phyloP scores from a whole-genome alignment of 2,113 vertebrate genomes.

The Corydoras maculifer region DNA sequence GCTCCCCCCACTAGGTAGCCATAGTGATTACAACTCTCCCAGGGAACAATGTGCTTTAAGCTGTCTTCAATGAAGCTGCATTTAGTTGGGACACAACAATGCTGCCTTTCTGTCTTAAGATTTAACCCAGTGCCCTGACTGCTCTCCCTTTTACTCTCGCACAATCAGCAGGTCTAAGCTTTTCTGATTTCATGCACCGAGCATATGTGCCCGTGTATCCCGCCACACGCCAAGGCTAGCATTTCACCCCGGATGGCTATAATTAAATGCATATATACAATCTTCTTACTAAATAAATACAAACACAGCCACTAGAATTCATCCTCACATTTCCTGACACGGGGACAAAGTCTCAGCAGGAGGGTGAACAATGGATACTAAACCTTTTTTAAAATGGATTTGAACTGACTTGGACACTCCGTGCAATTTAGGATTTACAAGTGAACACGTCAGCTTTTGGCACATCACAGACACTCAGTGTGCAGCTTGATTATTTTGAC shows the following conservation, averaged over 20 bases:
- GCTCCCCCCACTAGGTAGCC: slow-evolving; percentile 43
- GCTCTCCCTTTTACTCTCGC: slow-evolving; percentile 9
- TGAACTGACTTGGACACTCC: slow-evolving; percentile 17
- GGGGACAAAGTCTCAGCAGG: background rate
- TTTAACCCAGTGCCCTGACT: slow-evolving; percentile 23
- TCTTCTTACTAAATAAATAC: slow-evolving; percentile 13
- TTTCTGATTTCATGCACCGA: slow-evolving; percentile 8
- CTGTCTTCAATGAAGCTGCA: slow-evolving; percentile 43
- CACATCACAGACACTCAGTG: slow-evolving; percentile 4
- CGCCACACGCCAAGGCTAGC: background rate
- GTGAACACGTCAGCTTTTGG: slow-evolving; percentile 9
- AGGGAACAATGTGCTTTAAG: slow-evolving; percentile 51
- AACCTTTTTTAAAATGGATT: slow-evolving; percentile 27
- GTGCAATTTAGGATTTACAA: slow-evolving; percentile 31
- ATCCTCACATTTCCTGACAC: background rate
- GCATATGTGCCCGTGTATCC: slow-evolving; percentile 6
- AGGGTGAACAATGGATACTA: background rate
- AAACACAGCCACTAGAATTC: background rate
- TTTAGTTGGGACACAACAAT: slow-evolving; percentile 48
- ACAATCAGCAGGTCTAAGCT: slow-evolving; percentile 25
- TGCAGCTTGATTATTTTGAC: slow-evolving; percentile 19
- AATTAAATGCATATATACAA: slow-evolving; percentile 15
- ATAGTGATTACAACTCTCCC: slow-evolving; percentile 47
- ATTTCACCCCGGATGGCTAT: slow-evolving; percentile 10
- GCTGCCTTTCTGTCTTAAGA: slow-evolving; percentile 44